phyloP scores from a whole-genome alignment of 2,888 invertebrate species.

The Acleris laterana region DNA sequence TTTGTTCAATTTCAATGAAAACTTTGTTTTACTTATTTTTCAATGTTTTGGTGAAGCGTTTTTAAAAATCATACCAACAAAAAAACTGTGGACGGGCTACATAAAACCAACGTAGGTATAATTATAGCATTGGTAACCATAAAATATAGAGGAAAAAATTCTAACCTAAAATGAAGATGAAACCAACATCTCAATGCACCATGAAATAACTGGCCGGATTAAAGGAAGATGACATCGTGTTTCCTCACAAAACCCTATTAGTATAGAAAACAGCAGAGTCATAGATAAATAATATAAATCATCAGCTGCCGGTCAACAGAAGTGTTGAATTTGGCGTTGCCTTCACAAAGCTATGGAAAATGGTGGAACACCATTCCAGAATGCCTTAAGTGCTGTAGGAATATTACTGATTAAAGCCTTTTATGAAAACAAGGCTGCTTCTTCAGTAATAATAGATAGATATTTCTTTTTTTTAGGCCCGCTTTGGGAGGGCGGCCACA shows the following conservation, averaged over 20 bases:
- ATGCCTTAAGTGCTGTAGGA: conserved; percentile 5
- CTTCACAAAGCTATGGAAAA: conserved; percentile 61
- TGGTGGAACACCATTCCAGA: conserved; percentile 8
- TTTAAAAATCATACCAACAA: too few species aligned
- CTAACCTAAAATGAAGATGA: conserved; percentile 20
- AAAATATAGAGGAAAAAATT: conserved; percentile 9
- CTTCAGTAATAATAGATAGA: conserved; percentile 47
- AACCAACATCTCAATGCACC: conserved; percentile 49
- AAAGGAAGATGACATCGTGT: conserved; percentile 70
- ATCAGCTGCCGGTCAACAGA: conserved; percentile 61
- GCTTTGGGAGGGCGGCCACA: conserved; percentile 80
- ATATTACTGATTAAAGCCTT: neutral
- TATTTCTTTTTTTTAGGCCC: conserved; percentile 58
- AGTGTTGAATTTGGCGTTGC: conserved; percentile 78
- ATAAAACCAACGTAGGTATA: neutral
- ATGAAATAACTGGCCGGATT: conserved; percentile 77
- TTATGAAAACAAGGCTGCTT: neutral
- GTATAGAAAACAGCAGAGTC: conserved; percentile 56
- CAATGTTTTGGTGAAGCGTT: too few species aligned
- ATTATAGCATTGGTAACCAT: conserved; percentile 1
- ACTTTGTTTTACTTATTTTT: too few species aligned
- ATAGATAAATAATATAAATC: conserved; percentile 78
- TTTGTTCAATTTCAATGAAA: too few species aligned
- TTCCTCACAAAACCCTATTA: conserved; percentile 51
- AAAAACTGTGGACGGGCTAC: neutral